These are phyloP conservation scores for Danio kyathit DNA, from an alignment of 2,797 vertebrate genomes.

Conservation along the genomic window DNA sequence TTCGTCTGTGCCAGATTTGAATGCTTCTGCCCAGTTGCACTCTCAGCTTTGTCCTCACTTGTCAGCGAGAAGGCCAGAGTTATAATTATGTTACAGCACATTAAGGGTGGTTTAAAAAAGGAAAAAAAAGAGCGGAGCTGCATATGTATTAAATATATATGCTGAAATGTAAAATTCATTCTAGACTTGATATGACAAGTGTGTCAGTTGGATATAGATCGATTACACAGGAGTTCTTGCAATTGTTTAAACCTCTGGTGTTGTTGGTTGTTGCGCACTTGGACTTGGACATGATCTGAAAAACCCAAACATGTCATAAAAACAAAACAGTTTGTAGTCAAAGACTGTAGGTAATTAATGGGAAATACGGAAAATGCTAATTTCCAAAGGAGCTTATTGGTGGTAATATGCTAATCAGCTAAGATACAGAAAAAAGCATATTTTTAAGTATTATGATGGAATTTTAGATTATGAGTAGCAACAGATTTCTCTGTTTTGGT, in stretches of 20 bases:
- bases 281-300: too few relatives aligned
- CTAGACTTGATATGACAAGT: slow-evolving; percentile 37
- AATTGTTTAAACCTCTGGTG: neutral
- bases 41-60: slow-evolving; percentile 49
- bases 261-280: too few relatives aligned
- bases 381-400: too few relatives aligned
- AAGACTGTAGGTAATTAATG: too few relatives aligned
- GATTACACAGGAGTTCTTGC: slow-evolving; percentile 19
- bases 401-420: too few relatives aligned
- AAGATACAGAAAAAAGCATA: too few relatives aligned
- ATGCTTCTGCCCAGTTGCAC: slow-evolving; percentile 54
- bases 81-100: slow-evolving; percentile 59
- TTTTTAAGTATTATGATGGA: too few relatives aligned
- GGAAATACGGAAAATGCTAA: too few relatives aligned
- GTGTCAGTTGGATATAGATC: slow-evolving; percentile 3
- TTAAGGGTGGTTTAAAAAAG: slow-evolving; percentile 32
- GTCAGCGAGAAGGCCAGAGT: slow-evolving; percentile 59
- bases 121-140: slow-evolving; percentile 17
- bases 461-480: too few relatives aligned
- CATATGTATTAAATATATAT: slow-evolving; percentile 44
- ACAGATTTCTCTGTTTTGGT: too few relatives aligned
- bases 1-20: slow-evolving; percentile 47
- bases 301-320: too few relatives aligned
- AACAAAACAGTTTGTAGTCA: too few relatives aligned
- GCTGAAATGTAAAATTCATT: slow-evolving; percentile 17